Evolutionary conservation across 2,888 invertebrate species (phyloP), one percentile per base, ranked within the genome.

Genomic region (Calephelis perditalis): DNA sequence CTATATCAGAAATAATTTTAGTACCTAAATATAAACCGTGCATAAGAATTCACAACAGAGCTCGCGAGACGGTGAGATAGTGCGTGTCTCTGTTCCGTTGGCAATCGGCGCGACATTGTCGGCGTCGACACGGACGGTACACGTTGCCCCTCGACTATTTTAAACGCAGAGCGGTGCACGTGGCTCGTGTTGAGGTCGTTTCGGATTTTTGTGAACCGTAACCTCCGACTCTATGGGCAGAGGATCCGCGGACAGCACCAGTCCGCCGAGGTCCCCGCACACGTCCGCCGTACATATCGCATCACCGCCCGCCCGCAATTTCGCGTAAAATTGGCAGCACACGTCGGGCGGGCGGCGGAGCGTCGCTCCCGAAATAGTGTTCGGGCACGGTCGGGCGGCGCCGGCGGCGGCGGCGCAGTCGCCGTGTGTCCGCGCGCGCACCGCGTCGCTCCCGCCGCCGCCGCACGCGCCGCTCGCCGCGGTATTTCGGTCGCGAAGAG

Each of bases 221-320:
- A 61, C 58, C 63, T 57, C 56, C 52, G 67, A 65, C 65, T 63
- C 67, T 63, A 63, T 81, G 78, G 77, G 76, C 77, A 77, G 76
- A 75, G 69, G 69, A 69, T 73, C 75, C 68, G 68, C 73, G 72
- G 70, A 71, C 73, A 74, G 70, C 65, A 67, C 70, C 69, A 65
- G 65, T 67, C 69, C 68, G 80, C 78, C 71, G 74, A 71, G 72
- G 74, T 73, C 73, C 71, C 71, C 79, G 81, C 86, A 84, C 80
- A 80, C 82, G 85, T 75, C 77, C 74, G 76, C 78, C 73, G 80
- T 80, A 86, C 86, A 87, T 86, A 87, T 88, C 89, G 88, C 88
- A 86, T 88, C 89, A 86, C 87, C 87, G 89, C 89, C 89, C 87
- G 88, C 89, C 89, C 88, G 89, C 86, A 88, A 88, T 88, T 88